phyloP scores from a whole-genome alignment of 2,797 vertebrate genomes.

The Nasua narica region DNA sequence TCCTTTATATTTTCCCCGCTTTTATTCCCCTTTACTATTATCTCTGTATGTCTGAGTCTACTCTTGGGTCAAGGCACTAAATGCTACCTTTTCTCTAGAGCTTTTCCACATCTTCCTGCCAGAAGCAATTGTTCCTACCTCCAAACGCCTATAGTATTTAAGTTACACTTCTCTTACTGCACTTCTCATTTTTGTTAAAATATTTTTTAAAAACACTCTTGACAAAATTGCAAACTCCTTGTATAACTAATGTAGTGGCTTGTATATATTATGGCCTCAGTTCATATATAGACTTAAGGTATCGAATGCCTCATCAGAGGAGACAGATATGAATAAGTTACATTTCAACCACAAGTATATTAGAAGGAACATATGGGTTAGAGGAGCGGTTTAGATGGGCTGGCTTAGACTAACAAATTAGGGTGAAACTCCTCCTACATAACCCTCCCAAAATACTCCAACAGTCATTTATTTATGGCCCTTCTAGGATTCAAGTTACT shows the following conservation, averaged over 20 bases:
- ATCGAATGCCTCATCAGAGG: not conserved
- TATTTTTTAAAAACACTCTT: not conserved
- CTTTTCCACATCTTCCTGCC: not conserved
- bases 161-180: not conserved
- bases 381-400: not conserved
- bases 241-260: not conserved
- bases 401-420: not conserved
- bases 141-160: not conserved
- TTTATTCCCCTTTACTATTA: not conserved
- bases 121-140: not conserved
- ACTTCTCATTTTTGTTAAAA: not conserved
- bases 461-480: not conserved
- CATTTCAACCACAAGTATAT: not conserved
- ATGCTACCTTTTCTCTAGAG: not conserved
- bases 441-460: not conserved
- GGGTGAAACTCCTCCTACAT: not conserved
- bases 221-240: not conserved
- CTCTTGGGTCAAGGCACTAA: not conserved
- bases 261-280: not conserved
- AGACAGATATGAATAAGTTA: not conserved
- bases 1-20: not conserved
- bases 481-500: not conserved
- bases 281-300: not conserved
- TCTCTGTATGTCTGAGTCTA: not conserved
- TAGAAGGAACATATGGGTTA: not conserved